Base-by-base conservation (phyloP, 1,140 invertebrate species). In the Zaprionus kolodkinae region DNA sequence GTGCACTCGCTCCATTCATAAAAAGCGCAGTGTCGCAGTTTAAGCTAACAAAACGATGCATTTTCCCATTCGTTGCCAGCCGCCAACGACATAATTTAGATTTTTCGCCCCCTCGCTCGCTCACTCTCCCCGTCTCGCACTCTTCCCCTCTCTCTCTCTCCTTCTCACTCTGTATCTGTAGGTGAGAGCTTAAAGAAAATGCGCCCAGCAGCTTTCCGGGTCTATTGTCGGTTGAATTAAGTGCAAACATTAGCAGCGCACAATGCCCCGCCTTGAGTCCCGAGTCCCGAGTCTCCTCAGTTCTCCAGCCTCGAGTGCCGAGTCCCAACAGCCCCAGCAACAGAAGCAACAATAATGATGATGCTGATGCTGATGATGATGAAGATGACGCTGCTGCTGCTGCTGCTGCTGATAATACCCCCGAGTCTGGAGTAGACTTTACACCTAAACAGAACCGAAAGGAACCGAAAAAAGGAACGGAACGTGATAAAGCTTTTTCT, bases 401-500 rank as follows among this genome's bases (percentile, higher is more conserved):
- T 65, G 40, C 40, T 43, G 40, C 40, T 73, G 71, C 68, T 75
- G 80, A 80, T 87, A 87, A 87, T 87, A 68, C 84, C 80, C 48
- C 74, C 80, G 45, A 17, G 17, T 50, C 17, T 21, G 21, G 45
- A 50, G 10, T 72, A 68, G 84, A 81, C 78, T 81, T 89, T 81
- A 84, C 84, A 88, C 84, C 85, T 89, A 82, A 74, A 65, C 71
- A 78, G 17, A 25, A 25, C 17, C 17, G 10, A 25, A 6, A 25
- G 11, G 10, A 11, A n/a, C 3, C 15, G 15, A 7, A 15, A 15
- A 64, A 64, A 9, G 61, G 36, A 88, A 88, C 71, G 85, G 84
- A 88, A 88, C 84, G 84, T 88, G 84, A 89, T 89, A 74, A 84
- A 88, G 85, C 85, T 88, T 85, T 87, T 88, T 84, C 77, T 72